Base-by-base conservation (phyloP, 2,113 vertebrate species). In the Abramis brama region DNA sequence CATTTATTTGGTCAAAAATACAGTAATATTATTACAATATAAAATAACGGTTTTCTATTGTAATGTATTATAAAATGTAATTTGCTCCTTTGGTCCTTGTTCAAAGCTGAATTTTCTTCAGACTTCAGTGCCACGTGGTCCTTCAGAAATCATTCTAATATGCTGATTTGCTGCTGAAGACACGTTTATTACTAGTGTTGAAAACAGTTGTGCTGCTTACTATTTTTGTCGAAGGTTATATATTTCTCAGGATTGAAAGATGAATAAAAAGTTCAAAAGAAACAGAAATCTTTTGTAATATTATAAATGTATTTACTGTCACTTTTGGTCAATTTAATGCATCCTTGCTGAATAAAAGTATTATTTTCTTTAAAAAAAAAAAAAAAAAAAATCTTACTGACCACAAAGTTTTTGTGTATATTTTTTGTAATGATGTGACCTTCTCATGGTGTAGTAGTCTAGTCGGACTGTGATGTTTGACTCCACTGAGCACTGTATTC, bases 401-500 rank as follows among this genome's bases (percentile, higher is more conserved):
- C 64, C 64, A 30, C 30, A 10, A 70, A 36, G 66, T 21, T 68
- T 36, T n/a, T 25, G 23, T 25, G 43, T 47, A 43, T 33, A 33
- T 33, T 70, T 79, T 80, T 62, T 25, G 21, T 82, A 68, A 47
- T 39, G 3, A 75, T 39, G 15, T 80, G 15, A 27, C 45, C 47
- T 6, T 25, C n/a, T n/a, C 23, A 8, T 59, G 36, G 30, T 15
- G 21, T 79, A 59, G 39, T 43, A 43, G 27, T 78, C 7, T 78
- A 36, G 12, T 36, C 10, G 21, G 10, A 5, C 39, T 74, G 70
- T 73, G 70, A 66, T 50, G 62, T 82, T 55, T 71, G 45, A 15
- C 80, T 82, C 64, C 62, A 62, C 52, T 27, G 55, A 71, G 79
- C 45, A 52, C 74, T 84, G 36, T 89, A 36, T 93, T 88, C 85